Evolutionary conservation across 1,140 invertebrate species (phyloP).

Genomic region (Apolygus lucorum): DNA sequence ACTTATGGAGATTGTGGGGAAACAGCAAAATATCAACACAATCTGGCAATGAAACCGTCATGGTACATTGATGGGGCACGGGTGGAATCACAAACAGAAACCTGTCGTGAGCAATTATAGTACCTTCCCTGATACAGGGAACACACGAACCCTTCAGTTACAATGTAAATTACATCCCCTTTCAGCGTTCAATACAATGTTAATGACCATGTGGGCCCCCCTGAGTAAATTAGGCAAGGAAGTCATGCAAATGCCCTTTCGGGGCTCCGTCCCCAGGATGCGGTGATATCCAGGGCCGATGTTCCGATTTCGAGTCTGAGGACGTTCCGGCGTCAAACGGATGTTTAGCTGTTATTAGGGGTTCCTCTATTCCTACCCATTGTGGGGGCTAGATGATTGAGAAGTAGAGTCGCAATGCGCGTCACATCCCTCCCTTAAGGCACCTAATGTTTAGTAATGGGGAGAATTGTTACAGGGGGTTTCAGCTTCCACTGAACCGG

Average conservation of each 20-base stretch:
- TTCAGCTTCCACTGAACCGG: background rate
- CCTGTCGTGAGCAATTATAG: too few relatives aligned
- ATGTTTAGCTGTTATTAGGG: constrained; percentile 8
- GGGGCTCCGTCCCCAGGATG: background rate
- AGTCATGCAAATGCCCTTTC: background rate
- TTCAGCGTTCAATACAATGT: constrained; percentile 9
- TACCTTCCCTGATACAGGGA: too few relatives aligned
- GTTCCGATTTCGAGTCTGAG: background rate
- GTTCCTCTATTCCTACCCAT: background rate
- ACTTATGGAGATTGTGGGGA: too few relatives aligned
- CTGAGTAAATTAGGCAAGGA: constrained; percentile 12
- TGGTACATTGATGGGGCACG: too few relatives aligned
- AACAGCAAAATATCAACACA: too few relatives aligned
- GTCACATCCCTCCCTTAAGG: background rate
- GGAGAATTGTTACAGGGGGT: background rate
- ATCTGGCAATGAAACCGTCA: too few relatives aligned
- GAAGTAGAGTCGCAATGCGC: background rate
- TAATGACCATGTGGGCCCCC: constrained; percentile 6
- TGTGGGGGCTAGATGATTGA: background rate
- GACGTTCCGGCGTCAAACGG: constrained; percentile 15
- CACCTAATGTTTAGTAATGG: background rate
- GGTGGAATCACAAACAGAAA: too few relatives aligned
- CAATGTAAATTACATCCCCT: constrained; percentile 12
- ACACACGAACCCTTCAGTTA: background rate
- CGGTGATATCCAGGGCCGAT: background rate